Conservation (phyloP, 2,113 vertebrate species). For the Gracilinanus agilis region DNA sequence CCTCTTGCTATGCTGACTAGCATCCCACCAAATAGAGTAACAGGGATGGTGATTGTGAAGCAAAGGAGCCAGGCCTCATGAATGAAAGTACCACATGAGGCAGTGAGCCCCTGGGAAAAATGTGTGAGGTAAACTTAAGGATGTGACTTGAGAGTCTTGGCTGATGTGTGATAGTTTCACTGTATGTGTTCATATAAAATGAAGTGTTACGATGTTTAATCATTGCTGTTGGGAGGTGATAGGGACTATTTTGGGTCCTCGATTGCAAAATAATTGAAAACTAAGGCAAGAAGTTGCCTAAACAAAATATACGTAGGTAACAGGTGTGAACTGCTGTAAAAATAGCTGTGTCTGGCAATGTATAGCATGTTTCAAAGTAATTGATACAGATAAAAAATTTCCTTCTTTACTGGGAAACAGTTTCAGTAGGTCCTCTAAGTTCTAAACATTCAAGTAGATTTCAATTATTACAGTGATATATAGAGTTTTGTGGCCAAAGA, state of each 20-base stretch:
- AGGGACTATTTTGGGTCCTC: not conserved
- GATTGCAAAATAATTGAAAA: conserved; percentile 26
- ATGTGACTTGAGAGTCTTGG: conserved; percentile 9
- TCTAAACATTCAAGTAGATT: not conserved
- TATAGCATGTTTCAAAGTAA: not conserved
- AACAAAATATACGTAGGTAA: not conserved
- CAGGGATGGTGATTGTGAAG: not conserved
- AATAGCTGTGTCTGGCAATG: not conserved
- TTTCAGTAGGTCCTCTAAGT: not conserved
- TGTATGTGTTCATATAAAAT: not conserved
- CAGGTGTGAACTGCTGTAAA: not conserved
- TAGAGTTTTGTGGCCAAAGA: not conserved
- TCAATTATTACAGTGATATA: not conserved
- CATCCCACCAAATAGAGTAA: not conserved
- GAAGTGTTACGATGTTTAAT: not conserved
- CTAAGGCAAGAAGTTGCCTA: not conserved
- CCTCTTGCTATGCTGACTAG: not conserved
- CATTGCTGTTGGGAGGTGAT: not conserved
- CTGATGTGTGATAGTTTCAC: not conserved
- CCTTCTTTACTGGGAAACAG: not conserved
- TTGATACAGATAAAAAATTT: not conserved
- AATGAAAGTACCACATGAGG: not conserved
- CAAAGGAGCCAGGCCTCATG: not conserved
- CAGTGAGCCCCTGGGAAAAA: not conserved
- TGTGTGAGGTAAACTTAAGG: not conserved